phyloP scores from a whole-genome alignment of 1,140 invertebrate species.

The Ostrea denselamellosa region DNA sequence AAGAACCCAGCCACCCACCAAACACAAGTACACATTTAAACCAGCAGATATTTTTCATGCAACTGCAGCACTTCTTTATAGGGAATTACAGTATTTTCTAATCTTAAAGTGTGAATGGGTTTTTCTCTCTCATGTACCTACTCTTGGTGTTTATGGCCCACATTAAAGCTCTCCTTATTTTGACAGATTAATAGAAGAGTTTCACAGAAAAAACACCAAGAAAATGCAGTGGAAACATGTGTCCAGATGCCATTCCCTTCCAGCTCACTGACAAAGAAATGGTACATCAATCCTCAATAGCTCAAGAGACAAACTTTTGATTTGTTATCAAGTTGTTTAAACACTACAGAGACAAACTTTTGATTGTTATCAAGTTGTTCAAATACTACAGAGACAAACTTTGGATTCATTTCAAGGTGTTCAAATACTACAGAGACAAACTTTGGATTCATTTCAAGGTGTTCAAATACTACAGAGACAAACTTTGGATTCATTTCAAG shows the following conservation, averaged over 20 bases:
- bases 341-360: neutral
- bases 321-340: neutral
- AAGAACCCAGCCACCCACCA: too few relatives aligned
- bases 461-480: neutral
- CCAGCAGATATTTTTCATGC: too few relatives aligned
- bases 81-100: too few relatives aligned
- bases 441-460: neutral
- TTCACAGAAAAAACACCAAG: neutral
- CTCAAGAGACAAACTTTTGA: neutral
- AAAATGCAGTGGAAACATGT: neutral
- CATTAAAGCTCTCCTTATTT: too few relatives aligned
- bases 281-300: slow-evolving; percentile 18
- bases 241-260: slow-evolving; percentile 26
- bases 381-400: neutral
- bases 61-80: too few relatives aligned
- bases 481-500: neutral
- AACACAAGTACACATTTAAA: too few relatives aligned
- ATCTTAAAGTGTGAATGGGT: too few relatives aligned
- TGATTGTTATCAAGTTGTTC: neutral
- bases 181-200: slow-evolving; percentile 16
- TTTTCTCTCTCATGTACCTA: neutral
- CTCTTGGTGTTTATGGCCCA: neutral
- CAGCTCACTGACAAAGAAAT: slow-evolving; percentile 14
- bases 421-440: neutral
- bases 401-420: neutral